Evolutionary conservation across 2,113 vertebrate genomes (phyloP).

Genomic region (Charina bottae): DNA sequence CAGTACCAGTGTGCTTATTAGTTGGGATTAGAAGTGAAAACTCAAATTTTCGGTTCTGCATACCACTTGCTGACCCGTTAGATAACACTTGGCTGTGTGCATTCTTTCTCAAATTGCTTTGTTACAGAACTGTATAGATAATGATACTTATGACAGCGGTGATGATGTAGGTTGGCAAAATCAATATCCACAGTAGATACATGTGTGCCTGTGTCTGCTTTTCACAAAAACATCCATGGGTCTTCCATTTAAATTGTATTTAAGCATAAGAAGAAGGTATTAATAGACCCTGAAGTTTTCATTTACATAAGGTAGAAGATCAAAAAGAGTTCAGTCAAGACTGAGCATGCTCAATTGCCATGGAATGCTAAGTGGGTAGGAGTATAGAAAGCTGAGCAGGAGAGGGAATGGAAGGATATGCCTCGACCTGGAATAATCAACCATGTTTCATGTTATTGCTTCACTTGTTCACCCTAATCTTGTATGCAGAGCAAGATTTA

Average conservation of each 20-base stretch:
- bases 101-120: background rate
- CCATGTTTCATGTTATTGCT: background rate
- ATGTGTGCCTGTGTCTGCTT: background rate
- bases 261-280: background rate
- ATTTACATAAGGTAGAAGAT: background rate
- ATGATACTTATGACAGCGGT: background rate
- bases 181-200: background rate
- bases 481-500: background rate
- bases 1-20: background rate
- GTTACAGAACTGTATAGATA: background rate
- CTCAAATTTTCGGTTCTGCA: background rate
- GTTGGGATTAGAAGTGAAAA: background rate
- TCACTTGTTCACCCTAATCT: background rate
- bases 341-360: background rate
- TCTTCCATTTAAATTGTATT: background rate
- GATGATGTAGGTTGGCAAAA: background rate
- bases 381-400: background rate
- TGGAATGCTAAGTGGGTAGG: background rate
- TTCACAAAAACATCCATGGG: background rate
- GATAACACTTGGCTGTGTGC: background rate
- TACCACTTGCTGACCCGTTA: background rate
- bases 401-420: background rate
- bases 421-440: background rate
- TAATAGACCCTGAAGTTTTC: background rate
- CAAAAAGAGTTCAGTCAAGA: background rate